Conservation (phyloP, 2,113 vertebrate species). For the Hyperopisus bebe region DNA sequence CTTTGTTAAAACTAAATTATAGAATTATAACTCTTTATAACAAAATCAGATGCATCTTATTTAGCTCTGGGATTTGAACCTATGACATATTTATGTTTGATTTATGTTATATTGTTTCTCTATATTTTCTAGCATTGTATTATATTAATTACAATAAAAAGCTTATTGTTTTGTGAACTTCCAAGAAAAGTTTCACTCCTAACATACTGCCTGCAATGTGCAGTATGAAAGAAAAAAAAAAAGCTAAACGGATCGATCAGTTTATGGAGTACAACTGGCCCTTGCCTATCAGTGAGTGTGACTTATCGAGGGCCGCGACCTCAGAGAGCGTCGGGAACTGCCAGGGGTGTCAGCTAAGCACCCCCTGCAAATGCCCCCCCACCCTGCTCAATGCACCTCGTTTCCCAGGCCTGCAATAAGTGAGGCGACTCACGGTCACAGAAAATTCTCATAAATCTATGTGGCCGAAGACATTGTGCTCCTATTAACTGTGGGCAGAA, state of each 20-base stretch:
- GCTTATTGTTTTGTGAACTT: not conserved
- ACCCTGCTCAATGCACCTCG: not conserved
- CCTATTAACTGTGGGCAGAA: no score
- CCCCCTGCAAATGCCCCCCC: no score
- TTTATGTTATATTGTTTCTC: no score
- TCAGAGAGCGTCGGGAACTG: not conserved
- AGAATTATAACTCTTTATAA: not conserved
- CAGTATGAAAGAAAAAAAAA: no score
- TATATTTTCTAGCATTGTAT: not conserved
- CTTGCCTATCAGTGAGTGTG: not conserved
- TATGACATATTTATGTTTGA: not conserved
- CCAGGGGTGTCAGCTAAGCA: no score
- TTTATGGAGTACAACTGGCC: not conserved
- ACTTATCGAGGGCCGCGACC: no score
- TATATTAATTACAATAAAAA: not conserved
- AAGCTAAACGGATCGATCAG: no score
- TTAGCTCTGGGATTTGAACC: not conserved
- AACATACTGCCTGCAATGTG: no score
- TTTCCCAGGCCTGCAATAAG: not conserved
- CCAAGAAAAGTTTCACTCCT: no score
- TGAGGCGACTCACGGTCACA: not conserved
- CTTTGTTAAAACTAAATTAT: not conserved
- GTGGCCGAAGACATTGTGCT: not conserved
- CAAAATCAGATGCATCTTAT: not conserved
- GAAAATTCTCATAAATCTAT: not conserved